Base-by-base conservation (phyloP, 2,113 vertebrate species). In the Microcebus griseorufus region DNA sequence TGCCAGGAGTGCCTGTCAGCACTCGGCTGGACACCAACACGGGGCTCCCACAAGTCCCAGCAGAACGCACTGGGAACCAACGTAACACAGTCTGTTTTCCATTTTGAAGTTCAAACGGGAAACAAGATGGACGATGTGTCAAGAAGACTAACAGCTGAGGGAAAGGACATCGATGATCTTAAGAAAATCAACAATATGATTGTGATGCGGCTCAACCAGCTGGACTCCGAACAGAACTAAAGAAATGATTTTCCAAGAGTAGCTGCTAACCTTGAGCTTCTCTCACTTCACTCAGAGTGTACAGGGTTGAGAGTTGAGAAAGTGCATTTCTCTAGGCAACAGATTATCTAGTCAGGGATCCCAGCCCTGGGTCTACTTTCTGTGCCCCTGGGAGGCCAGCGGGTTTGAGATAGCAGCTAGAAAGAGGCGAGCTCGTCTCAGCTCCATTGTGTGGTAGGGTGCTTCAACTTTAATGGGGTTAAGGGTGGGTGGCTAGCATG, bases 101-200 rank as follows among this genome's bases (percentile, higher is more conserved):
- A 13, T 97, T 97, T 97, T 97, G 67, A 98, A 99, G 99, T 98
- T 96, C 98, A 99, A 94, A 99, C 98, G 9, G 98, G 98, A 96
- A 98, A 97, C 86, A 96, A 97, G 95, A 97, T 98, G 97, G 98
- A 98, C 11, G 98, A 98, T 81, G 92, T 99, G 88, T 98, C 98
- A 14, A 98, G 95, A 97, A 98, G 98, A 95, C 95, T 99, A 76
- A 73, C 97, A 48, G 96, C 96, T 65, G 98, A 98, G 96, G 97
- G 97, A 98, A 98, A 98, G 94, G 98, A 95, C 90, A 98, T 99
- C 97, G 98, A 98, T 32, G 98, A 98, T 2, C 98, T 99, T 90
- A 98, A 98, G 97, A 98, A 98, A 98, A 98, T 99, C 81, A 99
- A 98, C 95, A 98, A 62, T 80, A 95, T 99, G 89, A 98, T 99